These are phyloP conservation scores for Gasterosteus aculeatus DNA, from an alignment of 2,113 vertebrate genomes.

Conservation along the genomic window DNA sequence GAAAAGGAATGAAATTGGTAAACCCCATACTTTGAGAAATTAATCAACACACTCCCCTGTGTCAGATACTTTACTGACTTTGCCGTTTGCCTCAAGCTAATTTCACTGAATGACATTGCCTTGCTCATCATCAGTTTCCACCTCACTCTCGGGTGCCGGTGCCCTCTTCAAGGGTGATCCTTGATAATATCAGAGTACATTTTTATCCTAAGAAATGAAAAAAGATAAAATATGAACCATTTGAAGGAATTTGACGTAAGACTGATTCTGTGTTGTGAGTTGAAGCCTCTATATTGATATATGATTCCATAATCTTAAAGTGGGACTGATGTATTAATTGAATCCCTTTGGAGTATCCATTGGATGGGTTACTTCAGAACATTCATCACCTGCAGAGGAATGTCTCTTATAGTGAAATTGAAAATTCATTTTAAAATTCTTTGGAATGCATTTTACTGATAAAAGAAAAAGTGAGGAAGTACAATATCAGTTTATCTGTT, in stretches of 20 bases:
- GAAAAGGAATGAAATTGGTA: conserved; percentile 56
- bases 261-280: neutral
- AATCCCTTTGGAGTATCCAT: conserved; percentile 8
- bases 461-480: neutral
- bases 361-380: neutral
- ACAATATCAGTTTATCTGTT: conserved; percentile 18
- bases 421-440: neutral
- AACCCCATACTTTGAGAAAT: conserved; percentile 56
- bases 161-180: conserved; percentile 17
- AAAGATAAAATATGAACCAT: conserved; percentile 24
- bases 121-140: conserved; percentile 47
- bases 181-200: conserved; percentile 26
- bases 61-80: conserved; percentile 53
- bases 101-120: conserved; percentile 54
- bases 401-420: neutral
- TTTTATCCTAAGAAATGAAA: conserved; percentile 36
- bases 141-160: conserved; percentile 29
- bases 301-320: neutral
- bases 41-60: conserved; percentile 60
- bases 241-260: neutral
- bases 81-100: conserved; percentile 50
- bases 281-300: neutral
- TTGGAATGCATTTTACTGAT: neutral
- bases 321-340: conserved; percentile 22
- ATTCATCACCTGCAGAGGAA: neutral